phyloP scores from a whole-genome alignment of 1,140 invertebrate species.

The Gyrodactylus bullatarudis region DNA sequence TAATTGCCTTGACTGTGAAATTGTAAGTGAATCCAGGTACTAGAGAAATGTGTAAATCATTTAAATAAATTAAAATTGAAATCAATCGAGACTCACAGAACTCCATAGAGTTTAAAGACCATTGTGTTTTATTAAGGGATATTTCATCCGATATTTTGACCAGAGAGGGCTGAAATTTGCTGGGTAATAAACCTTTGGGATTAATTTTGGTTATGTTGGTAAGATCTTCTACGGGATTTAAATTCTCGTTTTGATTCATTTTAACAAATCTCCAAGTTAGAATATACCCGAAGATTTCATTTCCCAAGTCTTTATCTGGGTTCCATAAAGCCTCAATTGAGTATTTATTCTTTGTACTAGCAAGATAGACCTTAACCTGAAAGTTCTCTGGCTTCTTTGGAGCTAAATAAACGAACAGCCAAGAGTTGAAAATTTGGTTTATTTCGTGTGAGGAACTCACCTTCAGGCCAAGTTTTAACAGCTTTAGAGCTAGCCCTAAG shows the following conservation, averaged over 20 bases:
- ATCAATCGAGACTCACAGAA: not conserved
- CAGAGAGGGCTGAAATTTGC: not conserved
- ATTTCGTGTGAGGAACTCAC: not conserved
- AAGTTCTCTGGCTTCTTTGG: not conserved
- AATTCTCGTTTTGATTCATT: not conserved
- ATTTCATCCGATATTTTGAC: not conserved
- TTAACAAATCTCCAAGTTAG: not conserved
- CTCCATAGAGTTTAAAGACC: not conserved
- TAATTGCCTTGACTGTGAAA: not conserved
- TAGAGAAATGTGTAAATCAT: not conserved
- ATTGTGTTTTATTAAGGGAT: not conserved
- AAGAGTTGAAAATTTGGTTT: no score
- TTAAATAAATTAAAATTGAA: not conserved
- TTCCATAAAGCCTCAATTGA: not conserved
- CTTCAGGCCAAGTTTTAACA: not conserved
- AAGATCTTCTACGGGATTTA: not conserved
- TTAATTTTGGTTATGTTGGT: not conserved
- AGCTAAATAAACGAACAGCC: no score
- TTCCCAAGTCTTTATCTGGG: not conserved
- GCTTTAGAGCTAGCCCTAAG: not conserved
- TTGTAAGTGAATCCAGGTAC: not conserved
- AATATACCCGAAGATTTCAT: not conserved
- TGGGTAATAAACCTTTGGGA: not conserved
- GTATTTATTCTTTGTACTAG: not conserved
- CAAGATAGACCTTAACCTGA: not conserved